Percentiles rank a stretch among this genome's conserved stretches.
phyloP scores from a whole-genome alignment of 2,888 invertebrate genomes.

The Mellilla xanthometata region DNA sequence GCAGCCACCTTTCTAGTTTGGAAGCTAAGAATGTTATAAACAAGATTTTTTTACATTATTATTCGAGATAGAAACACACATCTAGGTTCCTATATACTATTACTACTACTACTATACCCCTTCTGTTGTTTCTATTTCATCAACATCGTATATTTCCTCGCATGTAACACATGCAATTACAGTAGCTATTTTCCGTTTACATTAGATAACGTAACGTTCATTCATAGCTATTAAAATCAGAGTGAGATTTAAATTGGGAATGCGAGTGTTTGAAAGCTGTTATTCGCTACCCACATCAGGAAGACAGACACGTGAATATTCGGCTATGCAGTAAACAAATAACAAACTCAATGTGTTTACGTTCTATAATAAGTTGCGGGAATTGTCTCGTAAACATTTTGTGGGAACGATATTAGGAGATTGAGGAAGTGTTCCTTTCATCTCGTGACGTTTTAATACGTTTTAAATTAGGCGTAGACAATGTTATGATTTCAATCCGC shows the following conservation, averaged over 20 bases:
- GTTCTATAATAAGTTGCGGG: neutral
- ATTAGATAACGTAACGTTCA: constrained; percentile 23
- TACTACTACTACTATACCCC: too few relatives aligned
- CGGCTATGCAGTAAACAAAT: constrained; percentile 14
- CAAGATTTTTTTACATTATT: too few relatives aligned
- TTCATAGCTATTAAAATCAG: constrained; percentile 2
- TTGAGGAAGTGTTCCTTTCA: constrained; percentile 10
- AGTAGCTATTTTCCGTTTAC: constrained; percentile 27
- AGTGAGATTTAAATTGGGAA: constrained; percentile 8
- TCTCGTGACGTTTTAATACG: too few relatives aligned
- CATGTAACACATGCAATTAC: constrained; percentile 2
- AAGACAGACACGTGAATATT: constrained; percentile 5
- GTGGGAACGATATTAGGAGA: constrained; percentile 2
- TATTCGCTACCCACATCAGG: constrained; percentile 11
- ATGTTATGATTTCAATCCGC: too few relatives aligned
- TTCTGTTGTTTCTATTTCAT: neutral
- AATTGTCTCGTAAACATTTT: constrained; percentile 12
- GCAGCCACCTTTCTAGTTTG: too few relatives aligned
- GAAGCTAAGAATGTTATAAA: too few relatives aligned
- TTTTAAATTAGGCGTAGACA: neutral
- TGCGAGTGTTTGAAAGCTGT: constrained; percentile 3
- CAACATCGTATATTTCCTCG: constrained; percentile 15
- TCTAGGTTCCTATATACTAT: too few relatives aligned
- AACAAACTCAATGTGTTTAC: constrained; percentile 13
- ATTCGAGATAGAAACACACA: too few relatives aligned